These are phyloP conservation scores for Xestobium rufovillosum DNA, from an alignment of 2,888 invertebrate genomes.

Conservation along the genomic window DNA sequence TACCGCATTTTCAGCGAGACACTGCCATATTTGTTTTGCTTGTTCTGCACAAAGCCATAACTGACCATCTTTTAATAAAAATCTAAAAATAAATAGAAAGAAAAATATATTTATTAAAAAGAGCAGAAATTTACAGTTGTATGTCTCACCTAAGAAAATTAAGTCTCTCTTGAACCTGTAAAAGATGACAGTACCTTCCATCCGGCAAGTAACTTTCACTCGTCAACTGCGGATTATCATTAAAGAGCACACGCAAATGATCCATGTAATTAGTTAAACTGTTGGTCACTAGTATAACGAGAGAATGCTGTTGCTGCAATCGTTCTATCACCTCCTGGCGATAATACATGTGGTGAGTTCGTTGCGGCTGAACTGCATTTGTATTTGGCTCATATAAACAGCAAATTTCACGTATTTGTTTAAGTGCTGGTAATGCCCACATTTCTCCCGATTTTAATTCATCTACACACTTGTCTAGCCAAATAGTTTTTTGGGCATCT, in stretches of 20 bases:
- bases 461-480: constrained; percentile 93
- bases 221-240: constrained; percentile 68
- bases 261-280: constrained; percentile 90
- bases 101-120: constrained; percentile 9
- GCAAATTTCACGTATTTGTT: constrained; percentile 93
- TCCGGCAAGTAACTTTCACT: constrained; percentile 74
- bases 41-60: constrained; percentile 95
- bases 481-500: constrained; percentile 90
- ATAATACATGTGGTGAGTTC: constrained; percentile 52
- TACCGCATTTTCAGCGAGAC: constrained; percentile 88
- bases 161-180: constrained; percentile 89
- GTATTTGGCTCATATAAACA: constrained; percentile 83
- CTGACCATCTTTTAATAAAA: constrained; percentile 90
- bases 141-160: constrained; percentile 61
- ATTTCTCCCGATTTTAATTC: constrained; percentile 80
- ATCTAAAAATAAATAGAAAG: constrained; percentile 46
- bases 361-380: constrained; percentile 47
- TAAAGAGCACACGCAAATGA: constrained; percentile 60
- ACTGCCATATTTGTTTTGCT: constrained; percentile 95
- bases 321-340: constrained; percentile 65
- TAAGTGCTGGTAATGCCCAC: constrained; percentile 92
- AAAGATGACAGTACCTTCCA: constrained; percentile 82
- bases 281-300: constrained; percentile 89
- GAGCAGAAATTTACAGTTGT: constrained; percentile 6
- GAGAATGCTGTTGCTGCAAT: constrained; percentile 83